Percentiles rank a stretch among this genome's conserved stretches.
These are phyloP conservation scores for Tautogolabrus adspersus DNA, from an alignment of 2,113 vertebrate species.

Conservation along the genomic window DNA sequence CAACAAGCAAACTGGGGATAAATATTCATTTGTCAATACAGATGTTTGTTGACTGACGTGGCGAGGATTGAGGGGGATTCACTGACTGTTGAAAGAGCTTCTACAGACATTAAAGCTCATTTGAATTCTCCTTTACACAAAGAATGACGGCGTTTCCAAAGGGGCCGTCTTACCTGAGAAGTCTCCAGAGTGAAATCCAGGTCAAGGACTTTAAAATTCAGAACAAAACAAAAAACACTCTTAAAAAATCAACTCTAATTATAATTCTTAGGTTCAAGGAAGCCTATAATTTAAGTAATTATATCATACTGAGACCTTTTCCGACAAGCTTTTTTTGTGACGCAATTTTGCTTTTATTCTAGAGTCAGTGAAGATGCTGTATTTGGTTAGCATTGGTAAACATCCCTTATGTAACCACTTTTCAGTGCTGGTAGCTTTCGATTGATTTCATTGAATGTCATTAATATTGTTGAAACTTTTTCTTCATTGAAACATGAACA, in stretches of 20 bases:
- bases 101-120: slow-evolving; percentile 11
- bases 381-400: no score
- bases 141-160: neutral
- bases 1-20: slow-evolving; percentile 62
- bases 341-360: no score
- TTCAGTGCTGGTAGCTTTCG: no score
- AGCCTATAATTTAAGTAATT: neutral
- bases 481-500: neutral
- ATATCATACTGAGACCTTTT: no score
- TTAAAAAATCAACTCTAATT: neutral
- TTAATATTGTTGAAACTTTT: neutral
- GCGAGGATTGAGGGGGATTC: neutral
- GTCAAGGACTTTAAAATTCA: neutral
- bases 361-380: no score
- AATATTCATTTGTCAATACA: slow-evolving; percentile 46
- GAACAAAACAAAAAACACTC: no score
- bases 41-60: slow-evolving; percentile 32
- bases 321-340: no score
- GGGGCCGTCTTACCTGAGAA: neutral
- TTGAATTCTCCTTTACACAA: neutral
- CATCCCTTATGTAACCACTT: no score
- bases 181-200: neutral
- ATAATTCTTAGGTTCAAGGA: neutral
- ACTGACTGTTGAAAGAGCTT: neutral
- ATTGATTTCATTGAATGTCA: neutral